Conservation (phyloP, 2,113 vertebrate species). For the Copsychus sechellarum region DNA sequence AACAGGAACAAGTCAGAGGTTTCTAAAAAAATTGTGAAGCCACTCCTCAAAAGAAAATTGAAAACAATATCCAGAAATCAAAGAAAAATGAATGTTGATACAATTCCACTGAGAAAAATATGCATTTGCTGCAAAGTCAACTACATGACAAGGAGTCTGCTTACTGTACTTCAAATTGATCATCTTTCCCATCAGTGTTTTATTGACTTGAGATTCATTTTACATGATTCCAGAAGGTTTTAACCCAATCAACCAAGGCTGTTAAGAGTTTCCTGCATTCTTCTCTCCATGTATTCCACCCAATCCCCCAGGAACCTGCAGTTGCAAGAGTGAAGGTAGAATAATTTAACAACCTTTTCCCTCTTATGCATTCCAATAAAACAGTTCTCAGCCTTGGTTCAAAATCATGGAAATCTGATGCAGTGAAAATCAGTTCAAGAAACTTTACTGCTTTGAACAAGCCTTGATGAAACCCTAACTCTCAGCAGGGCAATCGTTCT, state of each 20-base stretch:
- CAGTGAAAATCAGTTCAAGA: constrained; percentile 46
- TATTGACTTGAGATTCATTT: constrained; percentile 62
- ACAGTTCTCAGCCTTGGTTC: constrained; percentile 18
- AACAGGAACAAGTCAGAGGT: constrained; percentile 43
- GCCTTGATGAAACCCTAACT: constrained; percentile 26
- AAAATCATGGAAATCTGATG: constrained; percentile 41
- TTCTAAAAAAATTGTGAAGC: constrained; percentile 54
- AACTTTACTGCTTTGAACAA: constrained; percentile 16
- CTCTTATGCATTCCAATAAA: background rate
- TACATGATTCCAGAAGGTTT: constrained; percentile 52
- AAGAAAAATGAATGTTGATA: constrained; percentile 57
- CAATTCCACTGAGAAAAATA: constrained; percentile 68
- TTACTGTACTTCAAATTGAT: constrained; percentile 61
- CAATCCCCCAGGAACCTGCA: constrained; percentile 16
- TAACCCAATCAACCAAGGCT: constrained; percentile 58
- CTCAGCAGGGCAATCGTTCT: constrained; percentile 19
- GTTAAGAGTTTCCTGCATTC: constrained; percentile 59
- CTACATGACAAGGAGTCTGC: constrained; percentile 61
- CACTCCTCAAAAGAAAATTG: constrained; percentile 50
- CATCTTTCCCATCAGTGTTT: constrained; percentile 52
- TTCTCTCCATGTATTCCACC: constrained; percentile 12
- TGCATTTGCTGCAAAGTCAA: constrained; percentile 56
- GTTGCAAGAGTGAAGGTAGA: constrained; percentile 2
- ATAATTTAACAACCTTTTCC: constrained; percentile 1
- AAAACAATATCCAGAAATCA: constrained; percentile 65